These are phyloP conservation scores for Diabrotica undecimpunctata DNA, from an alignment of 1,140 invertebrate species.

Conservation along the genomic window DNA sequence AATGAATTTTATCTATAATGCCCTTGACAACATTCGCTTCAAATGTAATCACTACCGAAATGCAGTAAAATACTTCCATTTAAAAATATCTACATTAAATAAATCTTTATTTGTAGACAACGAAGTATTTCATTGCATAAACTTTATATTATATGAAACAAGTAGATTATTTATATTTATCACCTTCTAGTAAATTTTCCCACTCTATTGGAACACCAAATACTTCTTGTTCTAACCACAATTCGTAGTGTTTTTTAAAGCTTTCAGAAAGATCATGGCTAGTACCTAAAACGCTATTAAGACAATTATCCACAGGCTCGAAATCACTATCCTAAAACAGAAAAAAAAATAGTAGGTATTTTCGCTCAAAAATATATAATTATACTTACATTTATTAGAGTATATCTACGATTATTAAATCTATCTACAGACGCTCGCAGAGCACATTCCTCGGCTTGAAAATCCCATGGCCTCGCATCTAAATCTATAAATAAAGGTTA, in stretches of 20 bases:
- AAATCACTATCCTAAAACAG: conserved; percentile 60
- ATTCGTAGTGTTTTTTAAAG: conserved; percentile 94
- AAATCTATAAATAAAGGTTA: conserved; percentile 62
- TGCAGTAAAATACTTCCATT: conserved; percentile 2
- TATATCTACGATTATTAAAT: conserved; percentile 87
- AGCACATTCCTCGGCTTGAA: conserved; percentile 96
- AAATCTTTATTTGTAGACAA: conserved; percentile 4
- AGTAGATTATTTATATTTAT: conserved; percentile 12
- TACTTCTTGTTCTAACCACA: conserved; percentile 96
- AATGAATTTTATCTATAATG: too few relatives aligned
- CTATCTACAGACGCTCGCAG: conserved; percentile 89
- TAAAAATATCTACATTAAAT: background rate
- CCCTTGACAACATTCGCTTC: too few relatives aligned
- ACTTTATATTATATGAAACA: background rate
- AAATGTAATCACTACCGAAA: too few relatives aligned
- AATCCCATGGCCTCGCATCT: conserved; percentile 97
- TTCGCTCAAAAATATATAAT: background rate
- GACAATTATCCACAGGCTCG: conserved; percentile 80
- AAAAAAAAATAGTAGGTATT: too few relatives aligned
- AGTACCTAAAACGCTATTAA: conserved; percentile 77
- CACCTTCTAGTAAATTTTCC: conserved; percentile 56
- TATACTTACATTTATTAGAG: conserved; percentile 29
- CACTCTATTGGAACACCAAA: conserved; percentile 80
- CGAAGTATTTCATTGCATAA: conserved; percentile 11
- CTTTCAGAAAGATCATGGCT: conserved; percentile 85